Evolutionary conservation across 2,797 vertebrate species (phyloP), one percentile per base, ranked within the genome.

Genomic region (Silurus lanzhouensis): DNA sequence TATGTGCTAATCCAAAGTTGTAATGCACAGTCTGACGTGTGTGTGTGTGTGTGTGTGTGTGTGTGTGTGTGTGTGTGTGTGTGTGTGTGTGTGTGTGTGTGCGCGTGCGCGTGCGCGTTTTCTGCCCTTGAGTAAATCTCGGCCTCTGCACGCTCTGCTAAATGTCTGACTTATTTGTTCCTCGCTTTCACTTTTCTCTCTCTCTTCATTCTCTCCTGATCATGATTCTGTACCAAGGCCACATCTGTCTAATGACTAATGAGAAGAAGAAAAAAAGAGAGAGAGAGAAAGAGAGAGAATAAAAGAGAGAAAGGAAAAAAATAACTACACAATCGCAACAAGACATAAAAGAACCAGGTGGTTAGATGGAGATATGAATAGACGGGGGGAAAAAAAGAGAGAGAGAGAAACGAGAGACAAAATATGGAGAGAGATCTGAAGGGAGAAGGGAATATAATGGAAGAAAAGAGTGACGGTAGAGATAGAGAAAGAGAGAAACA

Each of bases 91-190:
- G 14, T 66, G 5, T 67, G 1, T 27, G 13, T 15, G 31, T 44
- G 27, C 9, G 8, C 31, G 17, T 13, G 8, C 44, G 17, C 9
- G 20, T 38, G 31, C 9, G 72, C 76, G 61, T 78, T 52, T 38
- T 72, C 25, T 81, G 82, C 72, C 20, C 82, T 84, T 80, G 52
- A 87, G 84, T 86, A 88, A 88, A 88, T 87, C 81, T 88, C 27
- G 12, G 9, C 84, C 83, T 85, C 72, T 83, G 82, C 78, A 81
- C 81, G 70, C 83, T 83, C 46, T 27, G 80, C 55, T 61, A 58
- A 76, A 85, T 78, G 84, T 81, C 82, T 87, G 87, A 88, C 72
- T 85, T 88, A 63, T 84, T 68, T 58, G 57, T 55, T 71, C 48
- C 6, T 4, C 8, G 20, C 76, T 57, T 5, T 57, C 64, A 58